Percentiles rank a stretch among this genome's conserved stretches.
Evolutionary conservation across 2,888 invertebrate species (phyloP).

Genomic region (Mesochorus sp.): DNA sequence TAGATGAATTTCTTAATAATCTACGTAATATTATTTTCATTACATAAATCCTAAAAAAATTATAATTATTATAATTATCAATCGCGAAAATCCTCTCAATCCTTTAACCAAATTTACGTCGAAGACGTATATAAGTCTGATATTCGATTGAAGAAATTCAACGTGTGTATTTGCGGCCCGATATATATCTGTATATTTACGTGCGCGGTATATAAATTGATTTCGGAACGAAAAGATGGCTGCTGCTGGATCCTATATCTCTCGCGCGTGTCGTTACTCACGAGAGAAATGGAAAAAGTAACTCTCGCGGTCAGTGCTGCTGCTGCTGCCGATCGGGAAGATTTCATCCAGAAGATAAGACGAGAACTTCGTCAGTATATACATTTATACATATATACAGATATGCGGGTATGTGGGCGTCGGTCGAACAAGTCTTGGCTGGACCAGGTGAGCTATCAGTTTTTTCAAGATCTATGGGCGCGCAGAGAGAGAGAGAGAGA

Average conservation of each 20-base stretch:
- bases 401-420: neutral
- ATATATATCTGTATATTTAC: neutral
- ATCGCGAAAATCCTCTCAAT: too few relatives aligned
- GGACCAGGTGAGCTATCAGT: slow-evolving; percentile 34
- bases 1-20: too few relatives aligned
- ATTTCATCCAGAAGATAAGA: slow-evolving; percentile 39
- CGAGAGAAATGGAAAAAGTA: slow-evolving; percentile 30
- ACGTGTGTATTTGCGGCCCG: neutral
- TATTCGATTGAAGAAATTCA: neutral
- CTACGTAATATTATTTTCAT: too few relatives aligned
- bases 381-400: too few relatives aligned
- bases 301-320: slow-evolving; percentile 34
- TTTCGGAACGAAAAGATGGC: slow-evolving; percentile 6
- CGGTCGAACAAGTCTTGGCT: neutral
- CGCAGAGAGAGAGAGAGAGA: too few relatives aligned
- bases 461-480: slow-evolving; percentile 22
- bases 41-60: too few relatives aligned
- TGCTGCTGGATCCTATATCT: neutral
- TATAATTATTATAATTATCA: too few relatives aligned
- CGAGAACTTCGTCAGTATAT: slow-evolving; percentile 17
- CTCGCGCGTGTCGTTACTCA: slow-evolving; percentile 14
- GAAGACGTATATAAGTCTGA: neutral
- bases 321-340: slow-evolving; percentile 34
- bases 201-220: slow-evolving; percentile 3
- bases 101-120: too few relatives aligned